Evolutionary conservation across 1,140 invertebrate species (phyloP).

Genomic region (Temnothorax longispinosus): DNA sequence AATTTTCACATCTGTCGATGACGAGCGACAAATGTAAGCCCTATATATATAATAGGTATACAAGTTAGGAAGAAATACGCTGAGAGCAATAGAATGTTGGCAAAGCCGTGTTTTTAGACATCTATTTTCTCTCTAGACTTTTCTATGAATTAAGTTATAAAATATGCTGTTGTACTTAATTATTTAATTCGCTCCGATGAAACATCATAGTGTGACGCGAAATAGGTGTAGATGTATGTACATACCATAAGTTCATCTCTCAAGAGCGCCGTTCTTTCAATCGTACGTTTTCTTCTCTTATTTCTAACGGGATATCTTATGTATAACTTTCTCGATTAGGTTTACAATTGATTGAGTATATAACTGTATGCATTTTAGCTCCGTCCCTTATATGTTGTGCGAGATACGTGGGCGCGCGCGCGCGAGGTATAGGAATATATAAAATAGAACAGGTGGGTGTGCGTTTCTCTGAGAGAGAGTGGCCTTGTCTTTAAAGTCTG

Average conservation of each 20-base stretch:
- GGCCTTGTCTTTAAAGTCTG: slow-evolving; percentile 82
- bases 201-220: neutral
- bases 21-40: slow-evolving; percentile 12
- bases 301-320: slow-evolving; percentile 11
- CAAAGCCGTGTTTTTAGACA: slow-evolving; percentile 10
- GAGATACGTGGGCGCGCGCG: slow-evolving; percentile 50
- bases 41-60: slow-evolving; percentile 30
- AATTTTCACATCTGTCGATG: neutral
- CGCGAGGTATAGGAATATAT: slow-evolving; percentile 62
- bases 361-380: slow-evolving; percentile 78
- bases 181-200: slow-evolving; percentile 37
- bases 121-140: slow-evolving; percentile 46
- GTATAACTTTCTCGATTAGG: slow-evolving; percentile 43
- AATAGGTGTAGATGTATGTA: slow-evolving; percentile 18
- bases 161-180: slow-evolving; percentile 48
- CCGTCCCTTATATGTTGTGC: slow-evolving; percentile 79
- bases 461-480: slow-evolving; percentile 78
- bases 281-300: neutral
- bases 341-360: slow-evolving; percentile 62
- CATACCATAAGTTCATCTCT: slow-evolving; percentile 21
- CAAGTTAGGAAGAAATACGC: slow-evolving; percentile 12
- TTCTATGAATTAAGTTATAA: slow-evolving; percentile 37
- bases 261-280: neutral
- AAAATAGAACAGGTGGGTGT: slow-evolving; percentile 67
- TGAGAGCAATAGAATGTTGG: slow-evolving; percentile 25